phyloP scores from a whole-genome alignment of 2,888 invertebrate genomes.

The Thymelicus sylvestris region DNA sequence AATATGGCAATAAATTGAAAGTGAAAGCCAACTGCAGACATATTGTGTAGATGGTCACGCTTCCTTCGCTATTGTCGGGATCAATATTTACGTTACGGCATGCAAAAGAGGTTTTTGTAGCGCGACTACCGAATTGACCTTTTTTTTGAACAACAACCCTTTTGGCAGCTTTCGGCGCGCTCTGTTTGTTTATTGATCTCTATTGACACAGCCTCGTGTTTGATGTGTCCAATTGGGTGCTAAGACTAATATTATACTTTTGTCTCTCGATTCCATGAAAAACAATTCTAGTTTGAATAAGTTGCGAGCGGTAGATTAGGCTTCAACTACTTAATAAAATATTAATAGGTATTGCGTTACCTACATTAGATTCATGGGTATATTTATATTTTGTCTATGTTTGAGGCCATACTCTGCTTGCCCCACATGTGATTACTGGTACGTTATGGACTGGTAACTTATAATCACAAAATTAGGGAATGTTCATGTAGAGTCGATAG shows the following conservation, averaged over 20 bases:
- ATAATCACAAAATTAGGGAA: too few relatives aligned
- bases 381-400: too few relatives aligned
- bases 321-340: background rate
- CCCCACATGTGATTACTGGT: too few relatives aligned
- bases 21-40: slow-evolving; percentile 80
- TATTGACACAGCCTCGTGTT: slow-evolving; percentile 58
- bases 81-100: slow-evolving; percentile 80
- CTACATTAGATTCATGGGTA: too few relatives aligned
- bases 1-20: slow-evolving; percentile 72
- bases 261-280: slow-evolving; percentile 12
- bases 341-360: background rate
- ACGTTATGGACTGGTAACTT: too few relatives aligned
- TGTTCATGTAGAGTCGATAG: too few relatives aligned
- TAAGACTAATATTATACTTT: slow-evolving; percentile 45
- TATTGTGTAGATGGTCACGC: slow-evolving; percentile 72
- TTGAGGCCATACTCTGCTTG: too few relatives aligned
- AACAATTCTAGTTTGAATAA: background rate
- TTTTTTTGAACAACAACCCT: slow-evolving; percentile 76
- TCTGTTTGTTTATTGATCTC: slow-evolving; percentile 58
- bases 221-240: slow-evolving; percentile 56
- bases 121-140: slow-evolving; percentile 73
- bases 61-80: slow-evolving; percentile 69
- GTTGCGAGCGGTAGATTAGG: background rate
- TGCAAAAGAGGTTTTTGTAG: slow-evolving; percentile 81
- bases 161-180: slow-evolving; percentile 49